Percentiles rank a stretch among this genome's conserved stretches.
Evolutionary conservation across 2,113 vertebrate species (phyloP).

Genomic region (Anolis carolinensis): DNA sequence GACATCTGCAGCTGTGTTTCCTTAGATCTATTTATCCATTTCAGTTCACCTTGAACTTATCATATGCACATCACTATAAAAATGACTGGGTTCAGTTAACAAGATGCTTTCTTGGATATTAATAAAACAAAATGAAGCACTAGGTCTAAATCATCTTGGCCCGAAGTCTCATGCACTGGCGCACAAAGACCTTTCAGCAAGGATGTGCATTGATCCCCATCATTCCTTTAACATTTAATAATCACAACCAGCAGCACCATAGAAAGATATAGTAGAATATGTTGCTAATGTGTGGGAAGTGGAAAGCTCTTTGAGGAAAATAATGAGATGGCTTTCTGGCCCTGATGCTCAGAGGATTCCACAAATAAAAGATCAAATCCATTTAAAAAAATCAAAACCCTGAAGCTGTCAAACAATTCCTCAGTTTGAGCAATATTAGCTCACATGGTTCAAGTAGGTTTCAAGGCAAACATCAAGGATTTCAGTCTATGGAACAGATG

Average conservation of each 20-base stretch:
- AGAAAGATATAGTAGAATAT: conserved; percentile 21
- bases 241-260: conserved; percentile 29
- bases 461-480: conserved; percentile 24
- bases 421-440: neutral
- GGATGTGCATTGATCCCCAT: conserved; percentile 25
- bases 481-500: neutral
- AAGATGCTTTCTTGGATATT: conserved; percentile 22
- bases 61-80: conserved; percentile 20
- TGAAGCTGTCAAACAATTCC: neutral
- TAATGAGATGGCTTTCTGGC: neutral
- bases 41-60: conserved; percentile 24
- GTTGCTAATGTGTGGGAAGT: conserved; percentile 1
- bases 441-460: neutral
- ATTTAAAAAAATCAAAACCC: neutral
- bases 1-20: neutral
- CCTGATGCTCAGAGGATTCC: neutral
- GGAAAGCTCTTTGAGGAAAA: neutral
- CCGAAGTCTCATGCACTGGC: neutral
- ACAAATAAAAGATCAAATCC: neutral
- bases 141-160: conserved; percentile 20
- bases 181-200: conserved; percentile 24
- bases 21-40: conserved; percentile 20
- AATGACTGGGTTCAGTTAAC: conserved; percentile 11
- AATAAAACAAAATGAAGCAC: conserved; percentile 37
- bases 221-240: conserved; percentile 29